Percentiles rank a stretch among this genome's conserved stretches.
Conservation (phyloP, 2,888 invertebrate species). For the Drosophila lacicola region DNA sequence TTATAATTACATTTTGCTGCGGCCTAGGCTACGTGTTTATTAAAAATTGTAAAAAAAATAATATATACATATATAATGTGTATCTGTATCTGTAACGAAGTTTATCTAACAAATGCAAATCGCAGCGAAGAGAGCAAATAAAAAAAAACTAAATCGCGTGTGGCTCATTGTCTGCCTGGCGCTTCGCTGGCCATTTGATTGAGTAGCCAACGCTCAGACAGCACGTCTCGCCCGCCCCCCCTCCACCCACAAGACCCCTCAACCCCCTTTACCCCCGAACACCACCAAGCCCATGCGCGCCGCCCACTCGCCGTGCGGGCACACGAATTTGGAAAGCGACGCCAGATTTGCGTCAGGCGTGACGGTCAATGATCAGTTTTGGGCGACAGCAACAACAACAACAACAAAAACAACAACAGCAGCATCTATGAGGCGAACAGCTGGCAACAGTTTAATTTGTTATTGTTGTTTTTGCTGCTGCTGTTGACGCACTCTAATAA, state of each 20-base stretch:
- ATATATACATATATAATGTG: background rate
- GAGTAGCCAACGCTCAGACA: slow-evolving; percentile 51
- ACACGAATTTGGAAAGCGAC: slow-evolving; percentile 75
- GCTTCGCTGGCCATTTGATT: slow-evolving; percentile 63
- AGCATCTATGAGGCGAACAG: slow-evolving; percentile 27
- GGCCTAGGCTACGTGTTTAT: slow-evolving; percentile 16
- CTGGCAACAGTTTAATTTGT: slow-evolving; percentile 38
- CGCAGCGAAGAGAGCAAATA: background rate
- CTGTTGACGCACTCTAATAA: slow-evolving; percentile 76
- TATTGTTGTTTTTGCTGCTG: slow-evolving; percentile 28
- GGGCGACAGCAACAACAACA: slow-evolving; percentile 42
- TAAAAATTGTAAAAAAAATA: background rate
- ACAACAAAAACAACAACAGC: slow-evolving; percentile 23
- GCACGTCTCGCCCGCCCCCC: background rate
- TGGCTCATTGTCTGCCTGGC: slow-evolving; percentile 33
- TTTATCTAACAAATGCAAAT: slow-evolving; percentile 48
- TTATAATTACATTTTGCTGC: slow-evolving; percentile 61
- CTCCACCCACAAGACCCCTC: background rate
- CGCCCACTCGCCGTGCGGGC: slow-evolving; percentile 64
- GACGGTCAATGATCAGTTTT: slow-evolving; percentile 80
- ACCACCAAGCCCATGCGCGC: background rate
- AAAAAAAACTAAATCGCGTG: slow-evolving; percentile 19
- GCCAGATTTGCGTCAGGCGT: slow-evolving; percentile 71
- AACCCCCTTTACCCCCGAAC: too few relatives aligned
- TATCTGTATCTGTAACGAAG: slow-evolving; percentile 38